A percentile compares a stretch with the other conserved stretches of the same genome.
These are phyloP conservation scores for Tachina fera DNA, from an alignment of 2,888 invertebrate species.

Conservation along the genomic window DNA sequence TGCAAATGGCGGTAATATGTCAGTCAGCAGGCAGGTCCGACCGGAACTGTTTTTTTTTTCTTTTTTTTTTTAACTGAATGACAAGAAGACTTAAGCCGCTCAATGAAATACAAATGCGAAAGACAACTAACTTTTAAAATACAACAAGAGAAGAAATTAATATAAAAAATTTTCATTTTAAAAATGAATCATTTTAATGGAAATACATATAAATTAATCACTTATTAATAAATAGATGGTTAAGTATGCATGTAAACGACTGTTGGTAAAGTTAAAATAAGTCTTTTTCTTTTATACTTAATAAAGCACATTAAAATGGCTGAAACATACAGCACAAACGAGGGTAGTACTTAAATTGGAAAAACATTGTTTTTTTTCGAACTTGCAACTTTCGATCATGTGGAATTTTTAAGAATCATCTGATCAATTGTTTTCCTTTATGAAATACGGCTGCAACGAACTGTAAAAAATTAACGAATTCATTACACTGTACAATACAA, in stretches of 20 bases:
- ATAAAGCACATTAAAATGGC: constrained; percentile 17
- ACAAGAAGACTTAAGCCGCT: constrained; percentile 29
- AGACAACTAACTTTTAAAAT: neutral
- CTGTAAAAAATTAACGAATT: neutral
- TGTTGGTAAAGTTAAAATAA: constrained; percentile 8
- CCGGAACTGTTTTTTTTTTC: neutral
- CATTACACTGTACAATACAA: no score
- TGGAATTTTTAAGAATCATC: neutral
- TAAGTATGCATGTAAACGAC: neutral
- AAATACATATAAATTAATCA: constrained; percentile 2
- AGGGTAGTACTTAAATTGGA: neutral
- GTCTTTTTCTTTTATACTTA: constrained; percentile 18
- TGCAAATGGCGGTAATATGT: constrained; percentile 3
- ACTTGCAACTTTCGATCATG: neutral
- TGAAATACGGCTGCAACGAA: no score
- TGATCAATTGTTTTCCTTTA: neutral
- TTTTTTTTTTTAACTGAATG: constrained; percentile 40
- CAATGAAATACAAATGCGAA: constrained; percentile 3
- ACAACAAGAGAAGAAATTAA: neutral
- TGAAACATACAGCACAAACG: constrained; percentile 31
- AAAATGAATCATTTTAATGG: constrained; percentile 23
- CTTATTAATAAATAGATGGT: constrained; percentile 16
- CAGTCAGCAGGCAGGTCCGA: constrained; percentile 2
- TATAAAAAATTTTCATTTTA: neutral
- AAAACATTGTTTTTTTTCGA: neutral